Base-by-base conservation (phyloP, 1,140 invertebrate genomes). In the Babylonia areolata region DNA sequence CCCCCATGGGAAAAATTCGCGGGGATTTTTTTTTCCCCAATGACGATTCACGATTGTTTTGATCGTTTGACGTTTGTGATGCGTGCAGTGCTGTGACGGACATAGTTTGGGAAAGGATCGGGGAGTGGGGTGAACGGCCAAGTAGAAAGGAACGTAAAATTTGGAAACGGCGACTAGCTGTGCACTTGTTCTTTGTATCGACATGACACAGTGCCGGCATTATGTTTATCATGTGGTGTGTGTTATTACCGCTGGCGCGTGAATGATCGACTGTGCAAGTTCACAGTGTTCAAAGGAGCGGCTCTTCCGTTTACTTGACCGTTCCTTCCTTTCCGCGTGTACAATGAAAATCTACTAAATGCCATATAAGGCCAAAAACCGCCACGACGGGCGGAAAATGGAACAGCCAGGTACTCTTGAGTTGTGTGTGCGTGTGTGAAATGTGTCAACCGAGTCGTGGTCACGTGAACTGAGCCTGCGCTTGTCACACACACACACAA, bases 331-430 rank as follows among this genome's bases (percentile, higher is more conserved):
- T 40, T 40, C 17, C 35, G 75, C 75, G 2, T 40, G 35, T 77
- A 64, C 28, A 28, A 77, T 2, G 37, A 28, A 42, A 39, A 77
- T 23, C 58, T 20, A 77, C 9, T 77, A 58, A 28, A 23, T 84
- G 40, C 82, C 82, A 84, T 73, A 84, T 39, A 84, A 84, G 82
- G 82, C 42, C 6, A 80, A 80, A 58, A 46, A 54, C 78, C 2
- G 54, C 37, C 28, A 39, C 40, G 64, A 23, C 9, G 77, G 73
- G 77, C 40, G 84, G 77, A 78, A 35, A 58, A 78, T 12, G 40
- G 85, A 80, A 88, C 87, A 88, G 87, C 87, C 87, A 88, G 87
- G 87, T 88, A 75, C 51, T 42, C 46, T 40, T 54, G 37, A 28
- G 5, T n/a, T 28, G 23, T 15, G 11, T 39, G 81, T 82, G 23